Evolutionary conservation across 2,113 vertebrate species (phyloP), one percentile per base, ranked within the genome.

Genomic region (Gorsachius goisagi): DNA sequence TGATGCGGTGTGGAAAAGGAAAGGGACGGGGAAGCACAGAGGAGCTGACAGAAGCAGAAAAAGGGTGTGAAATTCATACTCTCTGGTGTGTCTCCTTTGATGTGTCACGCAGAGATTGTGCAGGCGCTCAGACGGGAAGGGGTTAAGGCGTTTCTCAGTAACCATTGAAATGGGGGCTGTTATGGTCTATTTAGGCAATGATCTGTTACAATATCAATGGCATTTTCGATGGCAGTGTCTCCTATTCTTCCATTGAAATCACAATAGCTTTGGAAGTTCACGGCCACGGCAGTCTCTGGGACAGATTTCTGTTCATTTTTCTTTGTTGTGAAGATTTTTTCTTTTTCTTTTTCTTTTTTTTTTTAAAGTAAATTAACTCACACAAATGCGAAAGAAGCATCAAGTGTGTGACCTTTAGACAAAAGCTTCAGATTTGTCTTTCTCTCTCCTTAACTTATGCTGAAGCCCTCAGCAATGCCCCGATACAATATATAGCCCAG

Each of bases 151-250:
- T 91, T 95, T 94, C 97, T 96, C 94, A 77, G 91, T 85, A 84
- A 87, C 97, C 96, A 88, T 93, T 97, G 93, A 97, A 97, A 95
- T 30, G 69, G 60, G 82, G 75, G 67, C 88, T 96, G 96, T 92
- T 97, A 95, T 95, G 97, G 95, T 97, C 95, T 92, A 79, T 96
- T 97, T 97, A 97, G 88, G 93, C 92, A 90, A 93, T 95, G 96
- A 95, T 90, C 97, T 96, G 91, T 96, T 95, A 94, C 97, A 95
- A 97, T 97, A 95, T 96, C 97, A 97, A 97, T 96, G 97, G 95
- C 89, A 74, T 95, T 97, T 95, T 96, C 47, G 81, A 93, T 83
- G 90, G 93, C 91, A 89, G 88, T 86, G 91, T 95, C 96, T 96
- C 85, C 96, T 56, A 96, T 95, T 97, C 96, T 97, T 97, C 95